Conservation (phyloP, 2,113 vertebrate species). For the Nothoprocta perdicaria region DNA sequence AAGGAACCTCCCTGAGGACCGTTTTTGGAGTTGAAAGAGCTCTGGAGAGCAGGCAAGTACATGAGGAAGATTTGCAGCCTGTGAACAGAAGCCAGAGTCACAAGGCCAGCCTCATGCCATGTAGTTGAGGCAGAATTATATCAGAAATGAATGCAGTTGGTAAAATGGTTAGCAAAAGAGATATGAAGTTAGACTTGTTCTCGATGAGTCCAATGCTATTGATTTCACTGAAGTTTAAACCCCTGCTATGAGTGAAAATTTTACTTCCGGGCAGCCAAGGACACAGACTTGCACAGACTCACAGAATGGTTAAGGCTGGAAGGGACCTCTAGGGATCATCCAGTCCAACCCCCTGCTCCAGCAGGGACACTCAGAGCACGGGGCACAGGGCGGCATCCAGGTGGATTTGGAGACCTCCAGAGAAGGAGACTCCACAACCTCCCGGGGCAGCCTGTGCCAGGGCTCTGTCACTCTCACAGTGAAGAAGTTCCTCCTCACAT, state of each 20-base stretch:
- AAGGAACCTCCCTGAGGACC: neutral
- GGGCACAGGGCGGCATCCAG: too few relatives aligned
- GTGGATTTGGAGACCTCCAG: too few relatives aligned
- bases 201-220: neutral
- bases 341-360: too few relatives aligned
- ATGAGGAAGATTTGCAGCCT: neutral
- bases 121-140: neutral
- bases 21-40: neutral
- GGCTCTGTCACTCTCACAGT: too few relatives aligned
- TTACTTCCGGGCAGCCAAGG: neutral
- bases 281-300: neutral
- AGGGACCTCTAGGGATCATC: too few relatives aligned
- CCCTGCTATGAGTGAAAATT: neutral
- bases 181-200: fast-evolving
- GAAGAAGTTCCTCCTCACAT: too few relatives aligned
- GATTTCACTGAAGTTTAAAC: neutral
- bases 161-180: neutral
- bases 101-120: neutral
- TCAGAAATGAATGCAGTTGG: neutral
- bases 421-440: too few relatives aligned
- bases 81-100: neutral
- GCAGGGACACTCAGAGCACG: too few relatives aligned
- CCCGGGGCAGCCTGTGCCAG: too few relatives aligned
- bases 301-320: too few relatives aligned
- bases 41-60: neutral